phyloP scores from a whole-genome alignment of 2,113 vertebrate species.

The Zapornia atra region DNA sequence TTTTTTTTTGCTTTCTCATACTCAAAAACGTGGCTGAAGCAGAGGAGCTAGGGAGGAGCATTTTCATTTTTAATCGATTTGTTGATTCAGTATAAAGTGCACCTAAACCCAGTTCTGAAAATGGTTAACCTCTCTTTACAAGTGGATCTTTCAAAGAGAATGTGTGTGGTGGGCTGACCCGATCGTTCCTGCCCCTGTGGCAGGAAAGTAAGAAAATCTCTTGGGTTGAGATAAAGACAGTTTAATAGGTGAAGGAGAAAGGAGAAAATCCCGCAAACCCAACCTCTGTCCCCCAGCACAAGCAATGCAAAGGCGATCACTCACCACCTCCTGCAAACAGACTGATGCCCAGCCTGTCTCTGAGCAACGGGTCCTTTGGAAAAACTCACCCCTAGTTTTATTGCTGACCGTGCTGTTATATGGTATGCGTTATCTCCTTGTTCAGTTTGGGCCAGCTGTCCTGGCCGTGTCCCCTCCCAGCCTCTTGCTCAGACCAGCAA shows the following conservation, averaged over 20 bases:
- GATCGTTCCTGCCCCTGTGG: fast-evolving
- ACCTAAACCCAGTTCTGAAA: background rate
- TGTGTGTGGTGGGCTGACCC: background rate
- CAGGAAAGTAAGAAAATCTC: background rate
- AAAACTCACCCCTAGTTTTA: background rate
- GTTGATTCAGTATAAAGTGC: background rate
- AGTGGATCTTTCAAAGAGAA: background rate
- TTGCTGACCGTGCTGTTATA: background rate
- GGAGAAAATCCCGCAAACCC: background rate
- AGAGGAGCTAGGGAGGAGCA: background rate
- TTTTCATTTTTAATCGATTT: background rate
- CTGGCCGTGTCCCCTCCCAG: background rate
- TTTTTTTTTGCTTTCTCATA: background rate
- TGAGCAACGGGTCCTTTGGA: background rate
- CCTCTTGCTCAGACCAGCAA: background rate
- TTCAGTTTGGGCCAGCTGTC: background rate
- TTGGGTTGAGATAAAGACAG: background rate
- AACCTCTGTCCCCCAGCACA: too few relatives aligned
- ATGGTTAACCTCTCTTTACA: background rate
- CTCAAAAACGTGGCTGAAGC: background rate
- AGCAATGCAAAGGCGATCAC: background rate
- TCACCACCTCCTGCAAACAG: background rate
- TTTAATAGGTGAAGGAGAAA: background rate
- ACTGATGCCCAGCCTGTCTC: background rate
- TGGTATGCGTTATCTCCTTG: background rate